A percentile compares a stretch with the other conserved stretches of the same genome.
Conservation (phyloP, 2,113 vertebrate species). For the Bambusicola thoracicus region DNA sequence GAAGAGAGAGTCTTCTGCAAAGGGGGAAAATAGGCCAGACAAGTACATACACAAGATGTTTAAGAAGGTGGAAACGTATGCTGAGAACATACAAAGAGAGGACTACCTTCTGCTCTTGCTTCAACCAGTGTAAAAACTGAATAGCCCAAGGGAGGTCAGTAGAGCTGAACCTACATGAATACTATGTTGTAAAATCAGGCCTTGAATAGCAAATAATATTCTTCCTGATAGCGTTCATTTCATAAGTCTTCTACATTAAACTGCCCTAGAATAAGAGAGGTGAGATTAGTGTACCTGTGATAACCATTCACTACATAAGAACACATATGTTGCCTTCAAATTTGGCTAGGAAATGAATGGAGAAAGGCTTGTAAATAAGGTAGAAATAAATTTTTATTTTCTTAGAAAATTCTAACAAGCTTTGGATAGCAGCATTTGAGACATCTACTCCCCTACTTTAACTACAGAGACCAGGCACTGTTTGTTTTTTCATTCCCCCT, state of each 20-base stretch:
- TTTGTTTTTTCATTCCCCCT: neutral
- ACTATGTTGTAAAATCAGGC: constrained; percentile 25
- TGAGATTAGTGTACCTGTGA: neutral
- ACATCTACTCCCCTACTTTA: neutral
- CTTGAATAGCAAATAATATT: neutral
- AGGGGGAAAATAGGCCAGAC: neutral
- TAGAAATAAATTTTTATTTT: neutral
- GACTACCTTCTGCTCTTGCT: neutral
- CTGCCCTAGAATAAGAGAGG: neutral
- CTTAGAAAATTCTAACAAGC: neutral
- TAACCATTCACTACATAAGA: neutral
- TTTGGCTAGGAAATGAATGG: neutral
- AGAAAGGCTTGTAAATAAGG: neutral
- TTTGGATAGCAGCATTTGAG: neutral
- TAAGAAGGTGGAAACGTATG: neutral
- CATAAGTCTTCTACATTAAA: neutral
- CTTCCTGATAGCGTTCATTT: neutral
- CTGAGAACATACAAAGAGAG: neutral
- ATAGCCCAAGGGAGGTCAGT: neutral
- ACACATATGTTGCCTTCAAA: neutral
- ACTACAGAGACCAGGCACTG: neutral
- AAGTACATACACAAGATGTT: neutral
- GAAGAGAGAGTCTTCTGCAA: neutral
- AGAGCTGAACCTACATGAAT: neutral
- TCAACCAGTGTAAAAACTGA: neutral